Conservation (phyloP, 2,888 invertebrate genomes). For the Melieria picta region DNA sequence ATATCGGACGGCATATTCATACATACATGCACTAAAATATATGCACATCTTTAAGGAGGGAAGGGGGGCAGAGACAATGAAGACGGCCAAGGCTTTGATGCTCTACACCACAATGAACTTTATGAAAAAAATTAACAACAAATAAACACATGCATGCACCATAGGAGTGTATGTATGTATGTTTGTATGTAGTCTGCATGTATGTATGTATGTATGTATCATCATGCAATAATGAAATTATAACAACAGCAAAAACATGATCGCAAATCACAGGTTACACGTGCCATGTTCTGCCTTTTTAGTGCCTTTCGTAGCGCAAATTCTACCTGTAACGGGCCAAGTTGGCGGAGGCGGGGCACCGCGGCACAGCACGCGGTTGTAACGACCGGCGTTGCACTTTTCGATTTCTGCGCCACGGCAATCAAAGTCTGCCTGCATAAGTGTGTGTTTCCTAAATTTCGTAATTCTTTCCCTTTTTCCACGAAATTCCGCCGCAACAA, state of each 20-base stretch:
- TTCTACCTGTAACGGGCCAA: too few species aligned
- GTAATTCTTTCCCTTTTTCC: too few species aligned
- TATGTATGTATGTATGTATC: not conserved
- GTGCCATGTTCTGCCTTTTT: conserved; percentile 32
- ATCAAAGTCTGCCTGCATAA: too few species aligned
- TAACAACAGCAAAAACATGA: conserved; percentile 38
- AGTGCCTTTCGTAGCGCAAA: conserved; percentile 19
- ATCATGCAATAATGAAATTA: conserved; percentile 48
- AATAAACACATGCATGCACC: not conserved
- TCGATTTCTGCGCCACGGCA: too few species aligned
- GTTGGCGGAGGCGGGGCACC: too few species aligned
- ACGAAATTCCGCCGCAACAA: not conserved
- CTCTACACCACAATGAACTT: not conserved
- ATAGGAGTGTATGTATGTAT: not conserved
- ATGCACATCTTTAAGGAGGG: too few species aligned
- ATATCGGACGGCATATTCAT: too few species aligned
- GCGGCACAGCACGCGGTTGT: too few species aligned
- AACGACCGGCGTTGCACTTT: too few species aligned
- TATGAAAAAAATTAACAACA: not conserved
- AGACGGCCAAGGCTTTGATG: not conserved
- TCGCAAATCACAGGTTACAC: conserved; percentile 42
- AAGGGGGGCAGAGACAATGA: not conserved
- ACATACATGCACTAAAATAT: too few species aligned
- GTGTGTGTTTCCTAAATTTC: too few species aligned
- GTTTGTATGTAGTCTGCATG: not conserved